Evolutionary conservation across 2,888 invertebrate genomes (phyloP), one percentile per base, ranked within the genome.

Genomic region (Ennomos fuscantarius): DNA sequence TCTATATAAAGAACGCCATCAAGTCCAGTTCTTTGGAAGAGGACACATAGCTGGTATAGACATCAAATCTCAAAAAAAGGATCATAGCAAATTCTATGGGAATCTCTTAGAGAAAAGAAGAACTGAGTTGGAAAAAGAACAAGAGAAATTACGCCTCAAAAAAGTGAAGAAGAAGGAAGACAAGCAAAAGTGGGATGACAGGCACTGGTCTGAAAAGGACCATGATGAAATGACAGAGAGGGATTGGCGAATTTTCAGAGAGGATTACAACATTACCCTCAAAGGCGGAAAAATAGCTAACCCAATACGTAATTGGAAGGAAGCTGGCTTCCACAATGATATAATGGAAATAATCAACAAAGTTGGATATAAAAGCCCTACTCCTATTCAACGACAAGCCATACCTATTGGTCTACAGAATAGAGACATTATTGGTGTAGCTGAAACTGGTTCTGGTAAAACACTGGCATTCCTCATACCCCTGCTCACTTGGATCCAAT

Each of bases 241-340:
- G 73, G 99, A 99, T 93, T 99, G 99, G 99, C 95, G 99, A 85
- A 99, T 99, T 75, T 99, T 99, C 84, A 94, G 99, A 65, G 99
- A 99, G 87, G 99, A 99, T 89, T 99, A 99, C 84, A 99, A 98
- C 81, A 99, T 99, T 51, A 97, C 98, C 2, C 97, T 99, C 61
- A 99, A 99, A 88, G 99, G 99, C 66, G 99, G 99, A 0, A 96
- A 94, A 79, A 98, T 99, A 72, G 99, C 99, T 0, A 98, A 98
- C 89, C 99, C 99, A 0, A 95, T 99, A 57, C 94, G 99, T 35
- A 95, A 94, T 61, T 99, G 99, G 99, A 96, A 96, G 65, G 99
- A 99, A 90, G 97, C 97, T 3, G 95, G 95, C 11, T 96, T 99
- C 70, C 97, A 97, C 33, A 93, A 94, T 69, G 98, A 99, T 81